Evolutionary conservation across 2,113 vertebrate genomes (phyloP), one percentile per base, ranked within the genome.

Genomic region (Oceanodroma tethys): DNA sequence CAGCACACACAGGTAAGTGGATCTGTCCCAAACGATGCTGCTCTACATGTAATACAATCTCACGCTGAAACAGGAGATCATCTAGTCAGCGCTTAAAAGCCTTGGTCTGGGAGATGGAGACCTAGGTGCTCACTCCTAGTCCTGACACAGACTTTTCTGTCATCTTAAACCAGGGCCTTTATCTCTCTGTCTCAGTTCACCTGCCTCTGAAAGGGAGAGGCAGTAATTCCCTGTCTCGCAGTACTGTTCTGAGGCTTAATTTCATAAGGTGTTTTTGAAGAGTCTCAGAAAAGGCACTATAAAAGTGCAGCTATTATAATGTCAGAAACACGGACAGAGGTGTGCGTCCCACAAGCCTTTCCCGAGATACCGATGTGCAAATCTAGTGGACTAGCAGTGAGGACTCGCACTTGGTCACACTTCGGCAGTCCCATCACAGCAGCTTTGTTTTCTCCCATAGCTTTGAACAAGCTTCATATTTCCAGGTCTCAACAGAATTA

Each of bases 241-340:
- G 90, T 47, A 47, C 67, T 88, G 86, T 67, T 95, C 68, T 74
- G 94, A 96, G 89, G 81, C 81, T 90, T 90, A 71, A 87, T 80
- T 86, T 91, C 76, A 10, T 94, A 96, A 96, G 95, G 96, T 96
- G 95, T 92, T 91, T 96, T 92, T 90, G 82, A 75, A 93, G 67
- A 93, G 73, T 95, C 92, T 93, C 93, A 90, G 74, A 79, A 91
- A 98, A 97, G 96, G 90, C 94, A 96, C 86, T 96, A 23, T 25
- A 55, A 67, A 94, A 97, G 95, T 91, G 90, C 97, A 88, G 80
- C 86, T 55, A 47, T 76, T 45, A 22, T 7, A 50, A 55, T 5
- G 72, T 81, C 95, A 93, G 87, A 68, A 80, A 48, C 4, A 47
- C 0, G 1, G 74, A 43, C 58, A 48, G 84, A 62, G 67, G 43